Evolutionary conservation across 1,140 invertebrate species (phyloP).

Genomic region (Zaprionus africanus): DNA sequence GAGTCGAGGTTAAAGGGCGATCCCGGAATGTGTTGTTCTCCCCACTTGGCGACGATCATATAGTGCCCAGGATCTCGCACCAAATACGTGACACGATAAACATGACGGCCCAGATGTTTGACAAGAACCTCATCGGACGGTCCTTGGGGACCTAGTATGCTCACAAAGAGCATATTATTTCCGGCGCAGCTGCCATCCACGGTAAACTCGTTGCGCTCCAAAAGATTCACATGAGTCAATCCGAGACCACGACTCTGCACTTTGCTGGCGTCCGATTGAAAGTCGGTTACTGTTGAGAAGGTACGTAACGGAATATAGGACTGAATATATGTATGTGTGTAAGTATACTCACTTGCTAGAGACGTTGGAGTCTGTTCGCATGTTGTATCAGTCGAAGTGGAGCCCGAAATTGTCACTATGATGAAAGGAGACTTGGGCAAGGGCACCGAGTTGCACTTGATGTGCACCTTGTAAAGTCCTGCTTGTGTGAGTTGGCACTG

Average conservation of each 20-base stretch:
- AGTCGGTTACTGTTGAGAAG: slow-evolving; percentile 85
- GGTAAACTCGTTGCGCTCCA: slow-evolving; percentile 93
- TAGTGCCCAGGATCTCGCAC: slow-evolving; percentile 93
- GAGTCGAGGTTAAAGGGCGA: slow-evolving; percentile 92
- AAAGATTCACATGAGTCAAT: slow-evolving; percentile 92
- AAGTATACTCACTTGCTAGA: slow-evolving; percentile 23
- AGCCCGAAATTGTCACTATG: slow-evolving; percentile 89
- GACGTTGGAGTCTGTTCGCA: neutral
- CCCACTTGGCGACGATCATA: slow-evolving; percentile 94
- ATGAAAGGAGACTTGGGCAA: slow-evolving; percentile 94
- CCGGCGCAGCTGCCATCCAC: slow-evolving; percentile 92
- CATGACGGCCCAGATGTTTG: slow-evolving; percentile 92
- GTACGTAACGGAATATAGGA: neutral
- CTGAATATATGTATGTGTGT: neutral
- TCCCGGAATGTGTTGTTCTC: slow-evolving; percentile 95
- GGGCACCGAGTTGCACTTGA: slow-evolving; percentile 94
- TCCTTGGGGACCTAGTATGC: slow-evolving; percentile 93
- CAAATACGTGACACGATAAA: slow-evolving; percentile 90
- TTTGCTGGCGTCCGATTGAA: slow-evolving; percentile 92
- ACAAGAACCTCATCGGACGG: slow-evolving; percentile 94
- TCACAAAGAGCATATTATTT: slow-evolving; percentile 94
- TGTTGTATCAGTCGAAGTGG: slow-evolving; percentile 84
- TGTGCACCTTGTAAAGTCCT: slow-evolving; percentile 94
- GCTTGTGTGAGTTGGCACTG: slow-evolving; percentile 93
- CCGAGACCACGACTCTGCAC: slow-evolving; percentile 93